phyloP scores from a whole-genome alignment of 1,140 invertebrate species.

The Babylonia areolata region DNA sequence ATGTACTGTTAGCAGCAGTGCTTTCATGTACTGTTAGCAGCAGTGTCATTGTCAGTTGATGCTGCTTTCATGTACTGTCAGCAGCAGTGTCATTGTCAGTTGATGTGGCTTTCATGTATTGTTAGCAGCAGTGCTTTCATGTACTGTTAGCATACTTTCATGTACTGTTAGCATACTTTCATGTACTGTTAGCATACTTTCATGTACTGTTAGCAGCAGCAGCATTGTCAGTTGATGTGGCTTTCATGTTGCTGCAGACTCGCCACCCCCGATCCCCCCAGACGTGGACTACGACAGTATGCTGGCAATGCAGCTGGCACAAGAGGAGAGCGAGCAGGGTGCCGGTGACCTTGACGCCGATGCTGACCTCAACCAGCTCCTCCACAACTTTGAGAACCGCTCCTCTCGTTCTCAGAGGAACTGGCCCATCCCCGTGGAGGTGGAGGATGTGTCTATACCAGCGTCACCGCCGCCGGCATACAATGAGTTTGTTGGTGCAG shows the following conservation, averaged over 20 bases:
- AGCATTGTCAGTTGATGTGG: too few relatives aligned
- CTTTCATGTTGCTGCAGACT: neutral
- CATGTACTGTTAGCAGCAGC: too few relatives aligned
- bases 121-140: too few relatives aligned
- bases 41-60: too few relatives aligned
- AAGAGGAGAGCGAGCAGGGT: slow-evolving; percentile 34
- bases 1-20: too few relatives aligned
- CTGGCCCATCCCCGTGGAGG: neutral
- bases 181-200: too few relatives aligned
- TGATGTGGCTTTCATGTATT: too few relatives aligned
- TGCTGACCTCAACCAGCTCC: slow-evolving; percentile 10
- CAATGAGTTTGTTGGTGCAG: slow-evolving; percentile 34
- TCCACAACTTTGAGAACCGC: slow-evolving; percentile 15
- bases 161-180: too few relatives aligned
- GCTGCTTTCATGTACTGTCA: too few relatives aligned
- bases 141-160: too few relatives aligned
- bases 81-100: too few relatives aligned
- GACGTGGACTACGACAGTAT: slow-evolving; percentile 61
- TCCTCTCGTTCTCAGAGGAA: neutral
- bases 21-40: too few relatives aligned
- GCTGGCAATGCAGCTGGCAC: slow-evolving; percentile 59
- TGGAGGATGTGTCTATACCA: slow-evolving; percentile 17
- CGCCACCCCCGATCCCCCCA: slow-evolving; percentile 26
- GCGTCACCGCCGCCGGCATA: slow-evolving; percentile 23
- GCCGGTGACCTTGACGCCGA: slow-evolving; percentile 6